Percentiles rank a stretch among this genome's conserved stretches.
These are phyloP conservation scores for Melanotus villosus DNA, from an alignment of 2,888 invertebrate species.

Conservation along the genomic window DNA sequence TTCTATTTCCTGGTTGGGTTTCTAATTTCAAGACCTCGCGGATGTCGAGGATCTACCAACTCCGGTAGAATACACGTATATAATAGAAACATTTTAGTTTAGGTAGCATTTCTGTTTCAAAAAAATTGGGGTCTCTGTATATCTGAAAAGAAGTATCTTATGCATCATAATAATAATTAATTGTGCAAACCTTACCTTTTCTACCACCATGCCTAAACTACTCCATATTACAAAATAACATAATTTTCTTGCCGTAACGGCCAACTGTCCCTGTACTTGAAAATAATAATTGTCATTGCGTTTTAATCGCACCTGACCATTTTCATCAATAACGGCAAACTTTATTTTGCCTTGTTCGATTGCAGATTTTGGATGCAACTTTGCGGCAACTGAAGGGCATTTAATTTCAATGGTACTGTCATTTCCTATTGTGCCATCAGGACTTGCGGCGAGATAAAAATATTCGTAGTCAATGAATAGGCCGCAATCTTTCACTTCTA, in stretches of 20 bases:
- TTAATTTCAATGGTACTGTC: constrained; percentile 41
- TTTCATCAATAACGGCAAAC: constrained; percentile 10
- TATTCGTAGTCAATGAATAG: neutral
- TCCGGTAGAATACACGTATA: too few species aligned
- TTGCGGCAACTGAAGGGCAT: constrained; percentile 22
- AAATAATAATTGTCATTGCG: constrained; percentile 34
- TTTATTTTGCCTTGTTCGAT: constrained; percentile 11
- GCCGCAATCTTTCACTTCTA: too few species aligned
- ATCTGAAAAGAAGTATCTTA: too few species aligned
- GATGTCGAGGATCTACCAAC: too few species aligned
- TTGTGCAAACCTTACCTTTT: neutral
- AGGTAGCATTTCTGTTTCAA: too few species aligned
- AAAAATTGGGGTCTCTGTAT: too few species aligned
- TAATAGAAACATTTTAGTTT: too few species aligned
- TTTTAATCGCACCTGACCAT: constrained; percentile 23
- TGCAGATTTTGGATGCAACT: constrained; percentile 6
- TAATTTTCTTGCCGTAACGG: constrained; percentile 28
- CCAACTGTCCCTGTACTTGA: constrained; percentile 19
- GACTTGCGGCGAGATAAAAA: neutral
- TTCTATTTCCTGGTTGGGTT: too few species aligned
- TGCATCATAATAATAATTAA: too few species aligned
- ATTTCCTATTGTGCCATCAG: constrained; percentile 29
- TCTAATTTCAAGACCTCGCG: too few species aligned
- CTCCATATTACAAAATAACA: constrained; percentile 42
- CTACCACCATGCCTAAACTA: neutral